These are phyloP conservation scores for Meloidogyne hapla DNA, from an alignment of 1,140 invertebrate genomes.

Conservation along the genomic window DNA sequence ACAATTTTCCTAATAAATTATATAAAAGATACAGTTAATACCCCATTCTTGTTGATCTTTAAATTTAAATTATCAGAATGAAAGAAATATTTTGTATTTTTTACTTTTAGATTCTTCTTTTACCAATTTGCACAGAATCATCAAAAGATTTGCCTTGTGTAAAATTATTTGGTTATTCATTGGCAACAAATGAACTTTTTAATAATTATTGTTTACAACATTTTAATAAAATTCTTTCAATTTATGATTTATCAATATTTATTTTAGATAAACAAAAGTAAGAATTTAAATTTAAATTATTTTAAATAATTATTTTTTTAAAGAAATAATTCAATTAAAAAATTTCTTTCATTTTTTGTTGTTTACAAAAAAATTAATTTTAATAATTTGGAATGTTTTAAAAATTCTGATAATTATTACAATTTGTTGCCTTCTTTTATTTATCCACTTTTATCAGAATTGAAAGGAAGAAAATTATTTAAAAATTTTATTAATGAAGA, in stretches of 20 bases:
- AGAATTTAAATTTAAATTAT: neutral
- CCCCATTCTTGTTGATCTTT: too few species aligned
- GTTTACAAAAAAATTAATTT: neutral
- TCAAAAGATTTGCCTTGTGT: neutral
- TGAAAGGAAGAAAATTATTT: neutral
- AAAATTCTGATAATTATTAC: neutral
- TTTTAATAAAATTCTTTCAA: neutral
- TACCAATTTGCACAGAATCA: neutral
- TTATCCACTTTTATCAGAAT: neutral
- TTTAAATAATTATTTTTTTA: constrained; percentile 5
- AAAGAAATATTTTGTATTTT: too few species aligned
- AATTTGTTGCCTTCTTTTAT: neutral
- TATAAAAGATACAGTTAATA: too few species aligned
- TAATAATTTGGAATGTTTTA: neutral
- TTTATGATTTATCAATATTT: too few species aligned
- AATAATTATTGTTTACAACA: neutral
- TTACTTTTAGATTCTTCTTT: neutral
- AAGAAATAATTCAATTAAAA: neutral
- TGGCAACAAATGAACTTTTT: neutral
- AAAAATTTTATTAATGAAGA: neutral
- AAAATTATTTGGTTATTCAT: neutral
- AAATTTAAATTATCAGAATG: too few species aligned
- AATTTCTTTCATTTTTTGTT: neutral
- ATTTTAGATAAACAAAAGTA: too few species aligned
- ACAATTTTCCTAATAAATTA: too few species aligned